Percentiles rank a stretch among this genome's conserved stretches.
Evolutionary conservation across 2,797 vertebrate species (phyloP).

Genomic region (Columba guinea): DNA sequence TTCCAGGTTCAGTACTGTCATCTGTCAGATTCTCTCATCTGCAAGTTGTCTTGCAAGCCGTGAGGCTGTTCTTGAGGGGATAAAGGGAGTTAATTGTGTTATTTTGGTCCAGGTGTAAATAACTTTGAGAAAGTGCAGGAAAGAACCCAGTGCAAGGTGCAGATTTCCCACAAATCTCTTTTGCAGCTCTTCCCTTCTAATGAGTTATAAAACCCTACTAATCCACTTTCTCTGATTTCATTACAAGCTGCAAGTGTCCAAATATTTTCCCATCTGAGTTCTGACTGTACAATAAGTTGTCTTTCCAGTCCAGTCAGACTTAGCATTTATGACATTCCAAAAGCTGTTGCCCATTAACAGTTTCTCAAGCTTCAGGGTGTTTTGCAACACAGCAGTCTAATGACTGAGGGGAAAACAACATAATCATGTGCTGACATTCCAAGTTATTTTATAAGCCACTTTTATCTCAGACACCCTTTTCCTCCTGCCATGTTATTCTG

Average conservation of each 20-base stretch:
- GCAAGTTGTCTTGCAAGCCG: neutral
- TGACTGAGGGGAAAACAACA: slow-evolving; percentile 64
- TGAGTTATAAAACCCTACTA: slow-evolving; percentile 39
- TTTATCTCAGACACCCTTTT: slow-evolving; percentile 47
- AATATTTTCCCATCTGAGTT: slow-evolving; percentile 37
- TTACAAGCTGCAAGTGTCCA: slow-evolving; percentile 29
- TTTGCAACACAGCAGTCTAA: slow-evolving; percentile 65
- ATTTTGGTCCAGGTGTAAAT: neutral
- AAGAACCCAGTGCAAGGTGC: neutral
- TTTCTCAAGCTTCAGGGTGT: slow-evolving; percentile 60
- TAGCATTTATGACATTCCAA: slow-evolving; percentile 59
- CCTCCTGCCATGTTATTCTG: neutral
- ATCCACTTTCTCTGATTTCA: slow-evolving; percentile 47
- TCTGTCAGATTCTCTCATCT: neutral
- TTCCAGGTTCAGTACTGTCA: neutral
- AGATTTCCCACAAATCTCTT: neutral
- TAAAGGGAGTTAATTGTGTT: neutral
- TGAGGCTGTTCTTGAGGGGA: neutral
- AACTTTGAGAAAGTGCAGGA: neutral
- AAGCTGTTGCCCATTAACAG: slow-evolving; percentile 70
- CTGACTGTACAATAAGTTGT: slow-evolving; percentile 10
- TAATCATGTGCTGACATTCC: slow-evolving; percentile 70
- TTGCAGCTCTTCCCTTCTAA: neutral
- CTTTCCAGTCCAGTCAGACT: slow-evolving; percentile 39
- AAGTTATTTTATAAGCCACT: slow-evolving; percentile 65